These are phyloP conservation scores for Cephus pulcher DNA, from an alignment of 2,888 invertebrate species.

Conservation along the genomic window DNA sequence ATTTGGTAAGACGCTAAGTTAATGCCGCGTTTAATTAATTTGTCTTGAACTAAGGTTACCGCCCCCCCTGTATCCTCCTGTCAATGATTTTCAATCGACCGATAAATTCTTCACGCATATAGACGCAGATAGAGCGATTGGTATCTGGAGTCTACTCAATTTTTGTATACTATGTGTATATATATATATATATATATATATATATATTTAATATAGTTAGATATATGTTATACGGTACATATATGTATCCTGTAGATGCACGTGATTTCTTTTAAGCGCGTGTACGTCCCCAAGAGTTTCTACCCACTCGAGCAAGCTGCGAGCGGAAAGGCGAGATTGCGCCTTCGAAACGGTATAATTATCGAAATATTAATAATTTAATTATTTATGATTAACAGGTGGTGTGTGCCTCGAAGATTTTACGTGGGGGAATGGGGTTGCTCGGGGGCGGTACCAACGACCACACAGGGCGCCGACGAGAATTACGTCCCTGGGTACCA, in stretches of 20 bases:
- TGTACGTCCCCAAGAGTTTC: background rate
- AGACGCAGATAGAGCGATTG: slow-evolving; percentile 20
- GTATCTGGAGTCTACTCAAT: background rate
- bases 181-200: background rate
- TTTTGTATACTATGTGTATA: background rate
- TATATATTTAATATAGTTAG: background rate
- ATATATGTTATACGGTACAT: background rate
- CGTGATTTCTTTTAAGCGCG: background rate
- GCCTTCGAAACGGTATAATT: slow-evolving; percentile 44
- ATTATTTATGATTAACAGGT: slow-evolving; percentile 56
- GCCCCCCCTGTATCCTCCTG: slow-evolving; percentile 46
- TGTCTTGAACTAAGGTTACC: slow-evolving; percentile 46
- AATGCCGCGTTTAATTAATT: slow-evolving; percentile 47
- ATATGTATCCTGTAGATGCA: background rate
- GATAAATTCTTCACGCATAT: slow-evolving; percentile 9
- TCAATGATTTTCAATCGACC: slow-evolving; percentile 51
- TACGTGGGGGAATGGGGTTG: slow-evolving; percentile 13
- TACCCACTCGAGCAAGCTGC: slow-evolving; percentile 13
- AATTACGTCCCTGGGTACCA: slow-evolving; percentile 25
- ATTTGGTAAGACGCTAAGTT: background rate
- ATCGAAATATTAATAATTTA: slow-evolving; percentile 55
- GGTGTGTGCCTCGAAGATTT: slow-evolving; percentile 27
- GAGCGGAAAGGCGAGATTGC: slow-evolving; percentile 15
- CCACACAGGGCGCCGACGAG: slow-evolving; percentile 42
- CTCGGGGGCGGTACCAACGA: slow-evolving; percentile 43